Evolutionary conservation across 2,797 vertebrate species (phyloP).

Genomic region (Euthynnus affinis): DNA sequence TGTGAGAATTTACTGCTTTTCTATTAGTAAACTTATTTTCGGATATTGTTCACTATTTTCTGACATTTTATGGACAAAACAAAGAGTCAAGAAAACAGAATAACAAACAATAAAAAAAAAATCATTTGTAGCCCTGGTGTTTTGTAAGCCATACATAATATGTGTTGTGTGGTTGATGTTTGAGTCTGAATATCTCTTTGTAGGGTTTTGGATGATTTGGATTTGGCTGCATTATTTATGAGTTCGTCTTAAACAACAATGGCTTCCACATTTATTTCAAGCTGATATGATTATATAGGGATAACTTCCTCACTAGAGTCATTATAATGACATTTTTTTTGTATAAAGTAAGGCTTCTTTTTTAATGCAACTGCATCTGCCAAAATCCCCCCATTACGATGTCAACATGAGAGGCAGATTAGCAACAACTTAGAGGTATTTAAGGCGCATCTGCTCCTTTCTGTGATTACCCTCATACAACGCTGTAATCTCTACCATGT

Average conservation of each 20-base stretch:
- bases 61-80: not conserved
- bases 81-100: not conserved
- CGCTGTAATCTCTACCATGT: not conserved
- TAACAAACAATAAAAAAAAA: not conserved
- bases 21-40: too few relatives aligned
- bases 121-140: too few relatives aligned
- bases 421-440: not conserved
- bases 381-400: not conserved
- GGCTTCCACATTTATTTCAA: not conserved
- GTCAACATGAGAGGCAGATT: constrained; percentile 2
- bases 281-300: not conserved
- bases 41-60: not conserved
- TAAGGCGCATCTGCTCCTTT: constrained; percentile 19
- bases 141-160: too few relatives aligned
- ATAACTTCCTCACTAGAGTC: not conserved
- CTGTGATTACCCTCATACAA: constrained; percentile 3
- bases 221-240: not conserved
- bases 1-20: not conserved
- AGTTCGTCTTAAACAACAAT: constrained; percentile 1
- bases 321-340: constrained; percentile 2
- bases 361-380: constrained; percentile 7
- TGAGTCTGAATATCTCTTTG: too few relatives aligned
- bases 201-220: not conserved
- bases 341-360: not conserved
- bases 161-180: not conserved